Base-by-base conservation (phyloP, 2,797 vertebrate species). In the Sebastes goodei region DNA sequence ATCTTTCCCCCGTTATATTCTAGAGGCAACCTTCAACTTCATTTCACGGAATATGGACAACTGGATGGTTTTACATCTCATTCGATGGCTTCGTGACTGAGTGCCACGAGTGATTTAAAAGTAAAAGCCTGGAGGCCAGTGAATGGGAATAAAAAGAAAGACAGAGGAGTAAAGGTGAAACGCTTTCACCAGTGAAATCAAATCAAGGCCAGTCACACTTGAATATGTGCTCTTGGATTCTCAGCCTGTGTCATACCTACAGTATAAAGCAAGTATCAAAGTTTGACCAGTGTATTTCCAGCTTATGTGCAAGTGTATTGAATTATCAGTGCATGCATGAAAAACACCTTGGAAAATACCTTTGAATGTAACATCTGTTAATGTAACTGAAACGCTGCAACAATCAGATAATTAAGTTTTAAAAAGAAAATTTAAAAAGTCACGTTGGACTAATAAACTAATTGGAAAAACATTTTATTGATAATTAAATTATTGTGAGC, bases 1-100 rank as follows among this genome's bases (percentile, higher is more conserved):
- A 89, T 87, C 83, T 80, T 64, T 61, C 23, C 46, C 27, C 14
- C 12, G 7, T 76, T 70, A 66, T 62, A 66, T 62, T 79, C 14
- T 4, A 11, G 27, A 74, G 52, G 70, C 25, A 71, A 71, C 32
- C 10, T 59, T 80, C 71, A 77, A 63, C 25, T 11, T 72, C 11
- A 35, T 78, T 59, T 55, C 8, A 67, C 6, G 20, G 46, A 72
- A 56, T 53, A 55, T 25, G 32, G 23, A 71, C 65, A 70, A 82
- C 1, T 23, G 46, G 25, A 66, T 20, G 32, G 20, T 61, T 76
- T 75, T 14, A 25, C 23, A 33, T 78, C 15, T 71, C 8, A 12
- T 38, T 60, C 17, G 53, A 74, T 27, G n/a, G 27, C 1, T 46
- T 64, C 3, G 32, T 9, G 14, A 9, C n/a, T 6, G 25, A 66